A percentile compares a stretch with the other conserved stretches of the same genome.
These are phyloP conservation scores for Bombus impatiens DNA, from an alignment of 1,140 invertebrate species.

Conservation along the genomic window DNA sequence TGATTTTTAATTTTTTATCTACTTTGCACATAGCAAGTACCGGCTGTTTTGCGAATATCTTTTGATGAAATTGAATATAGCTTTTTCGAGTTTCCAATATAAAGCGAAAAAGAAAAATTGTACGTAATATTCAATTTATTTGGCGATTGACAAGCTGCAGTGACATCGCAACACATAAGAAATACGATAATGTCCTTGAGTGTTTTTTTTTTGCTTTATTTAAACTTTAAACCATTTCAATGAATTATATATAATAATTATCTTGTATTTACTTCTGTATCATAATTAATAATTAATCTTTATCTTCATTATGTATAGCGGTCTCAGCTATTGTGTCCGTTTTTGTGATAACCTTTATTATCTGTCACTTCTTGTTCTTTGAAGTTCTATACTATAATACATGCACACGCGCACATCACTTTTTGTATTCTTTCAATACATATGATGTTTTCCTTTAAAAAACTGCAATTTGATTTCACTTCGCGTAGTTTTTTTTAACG, in stretches of 20 bases:
- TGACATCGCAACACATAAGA: slow-evolving; percentile 62
- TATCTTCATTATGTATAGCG: slow-evolving; percentile 76
- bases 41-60: slow-evolving; percentile 48
- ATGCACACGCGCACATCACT: slow-evolving; percentile 68
- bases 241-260: slow-evolving; percentile 77
- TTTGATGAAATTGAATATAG: slow-evolving; percentile 43
- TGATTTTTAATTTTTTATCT: slow-evolving; percentile 57
- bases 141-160: slow-evolving; percentile 61
- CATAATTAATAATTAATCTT: slow-evolving; percentile 76
- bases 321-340: slow-evolving; percentile 62
- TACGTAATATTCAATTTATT: slow-evolving; percentile 50
- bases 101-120: slow-evolving; percentile 54
- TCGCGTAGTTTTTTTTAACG: slow-evolving; percentile 58
- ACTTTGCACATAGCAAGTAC: slow-evolving; percentile 57
- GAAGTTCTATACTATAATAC: slow-evolving; percentile 74
- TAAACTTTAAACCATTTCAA: slow-evolving; percentile 74
- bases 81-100: slow-evolving; percentile 38
- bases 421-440: slow-evolving; percentile 62
- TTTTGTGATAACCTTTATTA: slow-evolving; percentile 62
- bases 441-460: slow-evolving; percentile 49
- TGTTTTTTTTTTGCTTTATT: slow-evolving; percentile 71
- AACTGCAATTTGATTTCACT: slow-evolving; percentile 73
- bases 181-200: slow-evolving; percentile 63
- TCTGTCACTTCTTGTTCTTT: slow-evolving; percentile 58
- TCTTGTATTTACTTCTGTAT: slow-evolving; percentile 73